Evolutionary conservation across 2,888 invertebrate genomes (phyloP).

Genomic region (Heteromyza rotundicornis): DNA sequence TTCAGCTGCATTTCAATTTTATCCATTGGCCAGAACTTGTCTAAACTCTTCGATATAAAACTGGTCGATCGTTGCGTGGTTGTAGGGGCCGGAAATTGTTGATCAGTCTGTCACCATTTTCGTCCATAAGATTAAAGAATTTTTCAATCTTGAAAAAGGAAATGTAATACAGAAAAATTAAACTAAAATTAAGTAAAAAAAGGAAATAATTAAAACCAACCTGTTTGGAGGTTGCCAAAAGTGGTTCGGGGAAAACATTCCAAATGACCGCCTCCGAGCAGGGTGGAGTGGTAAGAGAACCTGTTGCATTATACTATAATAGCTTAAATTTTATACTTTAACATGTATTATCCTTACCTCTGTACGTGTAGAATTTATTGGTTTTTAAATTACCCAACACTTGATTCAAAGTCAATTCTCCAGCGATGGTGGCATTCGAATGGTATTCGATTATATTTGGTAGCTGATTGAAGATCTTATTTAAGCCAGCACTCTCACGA

Average conservation of each 20-base stretch:
- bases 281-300: conserved; percentile 38
- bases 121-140: conserved; percentile 34
- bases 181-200: background rate
- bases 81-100: conserved; percentile 39
- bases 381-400: conserved; percentile 44
- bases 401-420: conserved; percentile 33
- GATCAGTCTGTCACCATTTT: conserved; percentile 20
- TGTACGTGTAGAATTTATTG: conserved; percentile 45
- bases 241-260: conserved; percentile 34
- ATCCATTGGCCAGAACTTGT: too few species aligned
- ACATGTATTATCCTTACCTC: conserved; percentile 35
- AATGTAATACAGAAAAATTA: background rate
- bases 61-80: conserved; percentile 24
- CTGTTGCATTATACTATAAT: conserved; percentile 7
- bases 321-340: background rate
- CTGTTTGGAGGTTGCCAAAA: conserved; percentile 23
- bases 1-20: too few species aligned
- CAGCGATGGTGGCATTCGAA: conserved; percentile 33
- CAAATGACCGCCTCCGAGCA: conserved; percentile 37
- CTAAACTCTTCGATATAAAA: conserved; percentile 26
- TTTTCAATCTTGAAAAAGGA: conserved; percentile 24
- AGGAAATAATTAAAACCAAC: conserved; percentile 15
- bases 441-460: conserved; percentile 34
- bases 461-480: conserved; percentile 41
- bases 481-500: conserved; percentile 21